Evolutionary conservation across 2,113 vertebrate genomes (phyloP).

Genomic region (Myotis davidii): DNA sequence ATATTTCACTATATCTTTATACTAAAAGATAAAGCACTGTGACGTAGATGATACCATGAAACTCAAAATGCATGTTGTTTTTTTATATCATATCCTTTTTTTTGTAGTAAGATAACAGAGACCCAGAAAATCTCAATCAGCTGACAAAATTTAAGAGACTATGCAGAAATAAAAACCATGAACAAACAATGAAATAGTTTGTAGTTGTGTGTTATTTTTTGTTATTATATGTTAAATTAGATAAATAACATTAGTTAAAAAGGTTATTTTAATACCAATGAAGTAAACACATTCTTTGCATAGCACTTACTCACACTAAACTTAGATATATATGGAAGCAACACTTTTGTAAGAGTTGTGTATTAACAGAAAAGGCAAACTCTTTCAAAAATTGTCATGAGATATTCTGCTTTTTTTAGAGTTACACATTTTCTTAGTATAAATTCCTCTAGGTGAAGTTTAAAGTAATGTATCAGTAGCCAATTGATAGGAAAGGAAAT

Average conservation of each 20-base stretch:
- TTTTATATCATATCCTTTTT: not conserved
- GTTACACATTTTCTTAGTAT: not conserved
- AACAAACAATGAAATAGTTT: not conserved
- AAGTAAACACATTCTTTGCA: not conserved
- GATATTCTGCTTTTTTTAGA: not conserved
- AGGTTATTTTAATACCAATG: not conserved
- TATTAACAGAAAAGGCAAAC: slow-evolving; percentile 21
- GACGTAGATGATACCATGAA: not conserved
- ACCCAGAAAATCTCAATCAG: not conserved
- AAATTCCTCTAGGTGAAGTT: not conserved
- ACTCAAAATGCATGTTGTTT: not conserved
- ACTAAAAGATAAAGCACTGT: not conserved
- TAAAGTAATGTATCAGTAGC: slow-evolving; percentile 21
- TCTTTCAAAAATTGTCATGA: not conserved
- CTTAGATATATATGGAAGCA: not conserved
- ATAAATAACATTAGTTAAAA: not conserved
- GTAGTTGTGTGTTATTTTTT: not conserved
- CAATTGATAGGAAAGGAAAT: not conserved
- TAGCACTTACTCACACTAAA: not conserved
- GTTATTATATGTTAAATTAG: not conserved
- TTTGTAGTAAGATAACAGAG: not conserved
- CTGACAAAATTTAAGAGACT: not conserved
- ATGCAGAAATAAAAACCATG: not conserved
- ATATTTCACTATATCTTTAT: not conserved
- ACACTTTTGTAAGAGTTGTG: not conserved